A percentile compares a stretch with the other conserved stretches of the same genome.
These are phyloP conservation scores for Hyaena hyaena DNA, from an alignment of 2,113 vertebrate genomes.

Conservation along the genomic window DNA sequence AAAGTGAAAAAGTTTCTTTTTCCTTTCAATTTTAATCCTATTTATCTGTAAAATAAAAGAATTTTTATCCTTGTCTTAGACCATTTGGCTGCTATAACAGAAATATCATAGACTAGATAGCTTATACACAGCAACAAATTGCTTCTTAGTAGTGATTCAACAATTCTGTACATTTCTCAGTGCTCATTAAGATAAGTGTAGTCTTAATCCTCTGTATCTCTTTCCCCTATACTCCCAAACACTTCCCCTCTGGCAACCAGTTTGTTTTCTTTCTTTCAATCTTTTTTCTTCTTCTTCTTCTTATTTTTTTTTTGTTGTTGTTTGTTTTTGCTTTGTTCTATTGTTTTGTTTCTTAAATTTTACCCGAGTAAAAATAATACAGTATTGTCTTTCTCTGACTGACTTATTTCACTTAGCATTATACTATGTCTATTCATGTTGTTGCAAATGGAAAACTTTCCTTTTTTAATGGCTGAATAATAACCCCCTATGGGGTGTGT, in stretches of 20 bases:
- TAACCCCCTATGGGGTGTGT: no score
- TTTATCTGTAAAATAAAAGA: background rate
- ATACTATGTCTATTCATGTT: background rate
- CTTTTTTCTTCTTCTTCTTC: background rate
- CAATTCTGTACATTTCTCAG: background rate
- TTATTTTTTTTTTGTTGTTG: background rate
- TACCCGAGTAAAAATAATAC: background rate
- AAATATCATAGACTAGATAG: background rate
- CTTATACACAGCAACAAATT: background rate
- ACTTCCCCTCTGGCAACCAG: background rate
- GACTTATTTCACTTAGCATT: background rate
- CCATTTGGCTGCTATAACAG: background rate
- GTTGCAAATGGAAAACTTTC: background rate
- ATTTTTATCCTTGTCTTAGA: background rate
- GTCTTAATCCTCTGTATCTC: background rate
- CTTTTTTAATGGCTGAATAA: background rate
- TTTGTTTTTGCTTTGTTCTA: background rate
- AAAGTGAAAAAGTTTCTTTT: background rate
- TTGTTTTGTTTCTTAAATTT: background rate
- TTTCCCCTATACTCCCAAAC: background rate
- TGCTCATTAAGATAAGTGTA: background rate
- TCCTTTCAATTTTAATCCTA: background rate
- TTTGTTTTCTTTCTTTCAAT: background rate
- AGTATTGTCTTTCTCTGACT: background rate
- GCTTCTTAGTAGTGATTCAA: background rate